Base-by-base conservation (phyloP, 2,113 vertebrate genomes). In the Sinocyclocheilus rhinocerous region DNA sequence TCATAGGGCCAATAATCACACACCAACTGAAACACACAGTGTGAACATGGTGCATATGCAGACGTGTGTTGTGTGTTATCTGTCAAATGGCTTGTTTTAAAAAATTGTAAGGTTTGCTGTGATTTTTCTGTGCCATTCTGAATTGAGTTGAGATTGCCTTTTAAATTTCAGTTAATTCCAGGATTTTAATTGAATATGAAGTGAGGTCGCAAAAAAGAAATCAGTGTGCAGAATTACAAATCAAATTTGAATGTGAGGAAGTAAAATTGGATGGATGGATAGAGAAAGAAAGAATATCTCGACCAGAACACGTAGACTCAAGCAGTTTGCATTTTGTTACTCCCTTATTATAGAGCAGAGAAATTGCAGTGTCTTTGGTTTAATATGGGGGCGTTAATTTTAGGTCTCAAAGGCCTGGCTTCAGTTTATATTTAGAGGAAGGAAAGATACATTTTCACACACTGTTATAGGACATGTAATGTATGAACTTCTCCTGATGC, bases 1-100 rank as follows among this genome's bases (percentile, higher is more conserved):
- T 82, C 81, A 55, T 45, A 70, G 6, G 26, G 63, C 65, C 69
- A 84, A 18, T 84, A 84, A 69, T 57, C 57, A 24, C 63, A 81
- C 33, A 79, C 45, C 39, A 22, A 67, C 33, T 39, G 2, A 26
- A 77, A 20, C 55, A 39, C 33, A 42, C 69, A 59, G 69, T 33
- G 3, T 85, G 0, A n/a, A 52, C 84, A 6, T 82, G 69, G 10
- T 22, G 15, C 76, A 55, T 78, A 90, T 82, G 57, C 59, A 22
- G 50, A 85, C 79, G 10, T 52, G 42, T 48, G 22, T 6, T 1
- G 6, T n/a, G 69, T 72, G 57, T 65, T 63, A 63, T 36, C 36
- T 81, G 78, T 61, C 55, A n/a, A 12, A 33, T 79, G 2, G n/a
- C n/a, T 13, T 26, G 11, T 65, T 65, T 65, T 6, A 24, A 63